Evolutionary conservation across 2,113 vertebrate genomes (phyloP), one percentile per base, ranked within the genome.

Genomic region (Xenopus tropicalis): DNA sequence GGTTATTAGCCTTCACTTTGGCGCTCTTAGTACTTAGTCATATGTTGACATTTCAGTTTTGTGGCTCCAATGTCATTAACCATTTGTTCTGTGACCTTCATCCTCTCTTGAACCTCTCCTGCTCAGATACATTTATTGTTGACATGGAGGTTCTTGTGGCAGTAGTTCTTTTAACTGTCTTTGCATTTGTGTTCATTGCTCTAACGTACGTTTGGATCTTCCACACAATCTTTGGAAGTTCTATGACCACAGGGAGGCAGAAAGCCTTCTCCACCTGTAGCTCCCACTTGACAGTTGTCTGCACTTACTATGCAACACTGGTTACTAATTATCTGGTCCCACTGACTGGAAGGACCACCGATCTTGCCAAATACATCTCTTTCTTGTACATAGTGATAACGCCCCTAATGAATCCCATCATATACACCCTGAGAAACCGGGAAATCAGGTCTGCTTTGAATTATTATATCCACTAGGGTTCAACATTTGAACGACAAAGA

Each of bases 181-280:
- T 54, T 54, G 14, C 51, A 9, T 54, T 9, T 17, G 51, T 54
- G 51, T 17, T 54, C 51, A 54, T 54, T n/a, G 16, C 16, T 54
- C 8, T 17, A 4, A 17, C 51, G 5, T 54, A 54, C 16, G 17
- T 63, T 1, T 62, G 20, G 43, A 71, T 71, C 12, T 71, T 71
- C 13, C 6, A 19, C 13, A 71, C 70, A 17, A 71, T 71, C 23
- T 19, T 71, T 2, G 61, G 58, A 10, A 71, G 61, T 14, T 37
- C 59, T 19, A 29, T 23, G 22, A 62, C 22, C 9, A 51, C 17
- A 1, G 57, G 58, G 6, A 52, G 70, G 20, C 14, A 52, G 22
- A 56, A 70, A 44, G 25, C 62, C 12, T 73, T 66, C 29, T 57
- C 71, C 29, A 73, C 71, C 25, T 73, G 70, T 20, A 72, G 61